Conservation (phyloP, 1,140 invertebrate genomes). For the Antheraea mylitta region DNA sequence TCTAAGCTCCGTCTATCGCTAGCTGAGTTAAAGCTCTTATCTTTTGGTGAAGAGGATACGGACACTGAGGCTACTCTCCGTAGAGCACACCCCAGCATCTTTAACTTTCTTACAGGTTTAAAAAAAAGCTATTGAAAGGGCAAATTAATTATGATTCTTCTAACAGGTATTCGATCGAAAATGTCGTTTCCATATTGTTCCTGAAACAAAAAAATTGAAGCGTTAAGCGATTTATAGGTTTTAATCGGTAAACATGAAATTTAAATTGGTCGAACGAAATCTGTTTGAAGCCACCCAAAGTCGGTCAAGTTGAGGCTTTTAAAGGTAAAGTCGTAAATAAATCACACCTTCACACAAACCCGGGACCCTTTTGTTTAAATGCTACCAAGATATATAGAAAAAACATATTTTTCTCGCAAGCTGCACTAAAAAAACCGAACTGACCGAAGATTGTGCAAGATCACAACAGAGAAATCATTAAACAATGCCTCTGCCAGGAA, state of each 20-base stretch:
- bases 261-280: constrained; percentile 26
- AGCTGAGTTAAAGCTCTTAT: constrained; percentile 62
- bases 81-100: constrained; percentile 74
- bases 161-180: constrained; percentile 29
- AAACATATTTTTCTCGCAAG: constrained; percentile 62
- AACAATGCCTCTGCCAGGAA: constrained; percentile 73
- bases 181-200: constrained; percentile 60
- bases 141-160: constrained; percentile 38
- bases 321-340: constrained; percentile 71
- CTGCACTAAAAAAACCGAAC: constrained; percentile 52
- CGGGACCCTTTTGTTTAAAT: constrained; percentile 71
- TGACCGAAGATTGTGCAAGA: constrained; percentile 72
- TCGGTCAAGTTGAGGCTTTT: constrained; percentile 56
- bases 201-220: constrained; percentile 63
- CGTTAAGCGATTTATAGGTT: constrained; percentile 29
- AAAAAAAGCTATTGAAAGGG: constrained; percentile 37
- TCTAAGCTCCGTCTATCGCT: constrained; percentile 73
- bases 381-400: constrained; percentile 73
- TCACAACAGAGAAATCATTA: constrained; percentile 77
- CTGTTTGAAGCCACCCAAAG: constrained; percentile 45
- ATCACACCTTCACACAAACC: constrained; percentile 72
- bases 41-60: constrained; percentile 38
- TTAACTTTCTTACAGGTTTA: constrained; percentile 49
- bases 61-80: constrained; percentile 60
- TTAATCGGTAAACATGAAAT: constrained; percentile 27